Conservation (phyloP, 2,797 vertebrate genomes). For the Notamacropus eugenii region DNA sequence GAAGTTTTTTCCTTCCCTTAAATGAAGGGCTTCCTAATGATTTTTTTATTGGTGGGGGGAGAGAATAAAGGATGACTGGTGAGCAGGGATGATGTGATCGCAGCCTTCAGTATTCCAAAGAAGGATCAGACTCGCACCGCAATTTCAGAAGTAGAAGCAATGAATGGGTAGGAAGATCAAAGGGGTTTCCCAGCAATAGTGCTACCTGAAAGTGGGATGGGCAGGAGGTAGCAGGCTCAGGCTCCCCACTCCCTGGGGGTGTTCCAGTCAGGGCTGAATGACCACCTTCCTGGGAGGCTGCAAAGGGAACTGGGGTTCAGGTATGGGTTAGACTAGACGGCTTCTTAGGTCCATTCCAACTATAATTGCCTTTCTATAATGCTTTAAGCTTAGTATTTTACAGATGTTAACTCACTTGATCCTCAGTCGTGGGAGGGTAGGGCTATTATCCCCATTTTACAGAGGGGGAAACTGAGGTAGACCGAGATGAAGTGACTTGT, state of each 20-base stretch:
- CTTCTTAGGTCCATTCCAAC: background rate
- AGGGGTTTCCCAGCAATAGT: background rate
- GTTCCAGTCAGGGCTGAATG: background rate
- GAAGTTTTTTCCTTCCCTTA: background rate
- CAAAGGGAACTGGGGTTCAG: background rate
- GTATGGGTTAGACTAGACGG: background rate
- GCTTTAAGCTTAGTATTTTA: background rate
- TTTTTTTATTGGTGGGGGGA: background rate
- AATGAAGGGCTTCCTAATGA: background rate
- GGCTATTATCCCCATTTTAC: background rate
- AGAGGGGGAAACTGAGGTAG: background rate
- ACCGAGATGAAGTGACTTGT: background rate
- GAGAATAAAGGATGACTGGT: background rate
- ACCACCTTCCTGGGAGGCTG: background rate
- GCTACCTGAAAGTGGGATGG: background rate
- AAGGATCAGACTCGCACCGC: background rate
- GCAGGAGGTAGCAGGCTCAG: background rate
- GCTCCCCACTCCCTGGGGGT: too few species aligned
- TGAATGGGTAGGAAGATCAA: background rate
- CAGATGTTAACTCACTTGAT: background rate
- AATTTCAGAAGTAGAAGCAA: background rate
- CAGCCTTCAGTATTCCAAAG: background rate
- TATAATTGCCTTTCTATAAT: background rate
- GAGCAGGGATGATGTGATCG: background rate
- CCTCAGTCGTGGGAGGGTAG: background rate